Conservation (phyloP, 2,113 vertebrate species). For the Rhabdomys dilectus region DNA sequence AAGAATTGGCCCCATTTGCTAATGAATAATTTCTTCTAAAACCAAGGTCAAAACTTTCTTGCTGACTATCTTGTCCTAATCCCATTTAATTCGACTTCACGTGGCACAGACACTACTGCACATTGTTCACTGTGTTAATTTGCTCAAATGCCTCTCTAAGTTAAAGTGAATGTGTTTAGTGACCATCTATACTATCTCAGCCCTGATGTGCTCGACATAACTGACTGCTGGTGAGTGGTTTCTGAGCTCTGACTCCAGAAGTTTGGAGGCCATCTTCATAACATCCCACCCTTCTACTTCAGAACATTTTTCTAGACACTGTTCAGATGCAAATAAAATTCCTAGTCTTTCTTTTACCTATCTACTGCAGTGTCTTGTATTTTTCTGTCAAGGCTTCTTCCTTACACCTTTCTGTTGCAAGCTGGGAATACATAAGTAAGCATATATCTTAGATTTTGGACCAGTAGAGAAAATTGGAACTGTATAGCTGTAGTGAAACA, state of each 20-base stretch:
- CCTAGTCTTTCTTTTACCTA: neutral
- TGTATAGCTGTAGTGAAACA: neutral
- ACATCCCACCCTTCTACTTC: neutral
- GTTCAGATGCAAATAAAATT: neutral
- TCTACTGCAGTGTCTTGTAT: conserved; percentile 15
- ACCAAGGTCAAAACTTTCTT: neutral
- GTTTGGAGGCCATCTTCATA: neutral
- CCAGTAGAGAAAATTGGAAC: neutral
- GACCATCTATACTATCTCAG: neutral
- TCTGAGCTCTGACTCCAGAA: neutral
- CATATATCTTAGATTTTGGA: neutral
- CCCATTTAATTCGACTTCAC: neutral
- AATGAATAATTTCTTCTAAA: neutral
- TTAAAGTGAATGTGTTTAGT: neutral
- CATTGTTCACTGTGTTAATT: neutral
- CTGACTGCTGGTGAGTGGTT: neutral
- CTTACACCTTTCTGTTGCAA: neutral
- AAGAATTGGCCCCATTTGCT: neutral
- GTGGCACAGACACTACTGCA: neutral
- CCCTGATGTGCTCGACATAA: neutral
- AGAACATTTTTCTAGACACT: neutral
- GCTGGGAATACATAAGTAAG: neutral
- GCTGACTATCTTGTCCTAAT: neutral
- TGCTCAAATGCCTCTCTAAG: neutral
- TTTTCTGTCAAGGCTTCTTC: neutral